Percentiles rank a stretch among this genome's conserved stretches.
These are phyloP conservation scores for Stenichneumon culpator DNA, from an alignment of 2,888 invertebrate genomes.

Conservation along the genomic window DNA sequence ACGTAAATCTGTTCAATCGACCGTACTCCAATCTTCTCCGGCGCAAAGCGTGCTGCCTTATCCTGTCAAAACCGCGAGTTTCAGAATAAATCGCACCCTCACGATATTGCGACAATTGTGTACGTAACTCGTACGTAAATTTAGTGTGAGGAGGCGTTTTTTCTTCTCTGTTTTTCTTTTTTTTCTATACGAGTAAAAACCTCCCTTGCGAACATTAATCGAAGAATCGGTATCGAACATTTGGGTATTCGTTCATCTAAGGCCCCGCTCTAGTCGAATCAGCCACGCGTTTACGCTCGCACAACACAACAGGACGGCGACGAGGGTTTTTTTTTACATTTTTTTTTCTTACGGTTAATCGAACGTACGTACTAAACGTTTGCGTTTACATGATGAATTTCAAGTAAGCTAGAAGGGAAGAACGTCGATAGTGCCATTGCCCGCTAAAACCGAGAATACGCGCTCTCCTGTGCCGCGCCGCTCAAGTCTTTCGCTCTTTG, in stretches of 20 bases:
- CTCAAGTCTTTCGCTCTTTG: conserved; percentile 6
- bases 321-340: conserved; percentile 27
- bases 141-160: not conserved
- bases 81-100: not conserved
- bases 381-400: conserved; percentile 27
- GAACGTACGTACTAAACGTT: not conserved
- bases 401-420: conserved; percentile 25
- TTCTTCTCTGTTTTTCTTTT: not conserved
- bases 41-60: conserved; percentile 22
- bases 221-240: conserved; percentile 61
- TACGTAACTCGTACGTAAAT: conserved; percentile 22
- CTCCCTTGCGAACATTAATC: conserved; percentile 32
- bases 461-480: conserved; percentile 1
- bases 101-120: conserved; percentile 13
- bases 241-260: conserved; percentile 34
- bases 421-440: conserved; percentile 8
- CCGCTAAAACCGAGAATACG: not conserved
- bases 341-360: conserved; percentile 32
- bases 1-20: conserved; percentile 11
- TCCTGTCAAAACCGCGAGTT: not conserved
- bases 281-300: conserved; percentile 10
- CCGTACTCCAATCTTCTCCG: conserved; percentile 1
- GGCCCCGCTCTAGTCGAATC: conserved; percentile 36
- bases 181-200: not conserved
- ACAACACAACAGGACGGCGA: conserved; percentile 38